phyloP scores from a whole-genome alignment of 2,888 invertebrate species.

The Belgica antarctica region DNA sequence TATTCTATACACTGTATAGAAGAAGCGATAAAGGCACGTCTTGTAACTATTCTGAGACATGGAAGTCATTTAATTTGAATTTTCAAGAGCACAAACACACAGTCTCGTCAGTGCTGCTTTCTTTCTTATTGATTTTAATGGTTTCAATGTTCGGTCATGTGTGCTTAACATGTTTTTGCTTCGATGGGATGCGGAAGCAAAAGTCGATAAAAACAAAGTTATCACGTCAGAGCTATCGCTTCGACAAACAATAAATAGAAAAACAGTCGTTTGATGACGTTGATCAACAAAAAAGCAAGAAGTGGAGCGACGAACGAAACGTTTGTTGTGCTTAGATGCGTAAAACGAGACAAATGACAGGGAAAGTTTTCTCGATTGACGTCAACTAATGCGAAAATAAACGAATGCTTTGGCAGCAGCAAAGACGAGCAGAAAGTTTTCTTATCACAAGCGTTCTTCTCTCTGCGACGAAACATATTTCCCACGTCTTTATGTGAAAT shows the following conservation, averaged over 20 bases:
- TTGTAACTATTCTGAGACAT: neutral
- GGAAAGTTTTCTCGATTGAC: neutral
- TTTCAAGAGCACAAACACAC: too few relatives aligned
- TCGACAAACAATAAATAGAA: neutral
- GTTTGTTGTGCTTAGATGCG: slow-evolving; percentile 9
- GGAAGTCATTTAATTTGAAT: neutral
- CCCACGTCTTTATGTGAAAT: neutral
- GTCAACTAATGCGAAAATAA: slow-evolving; percentile 11
- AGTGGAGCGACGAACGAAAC: too few relatives aligned
- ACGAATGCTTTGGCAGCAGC: neutral
- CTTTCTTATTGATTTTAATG: slow-evolving; percentile 6
- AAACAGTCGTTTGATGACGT: neutral
- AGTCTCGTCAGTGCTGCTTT: too few relatives aligned
- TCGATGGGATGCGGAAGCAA: neutral
- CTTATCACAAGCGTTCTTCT: neutral
- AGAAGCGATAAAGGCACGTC: neutral
- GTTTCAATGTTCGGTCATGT: neutral
- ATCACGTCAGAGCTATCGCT: slow-evolving; percentile 4
- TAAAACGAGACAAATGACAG: neutral
- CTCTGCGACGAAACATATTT: neutral
- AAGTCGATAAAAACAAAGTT: slow-evolving; percentile 15
- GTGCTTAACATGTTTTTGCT: neutral
- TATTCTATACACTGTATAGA: too few relatives aligned
- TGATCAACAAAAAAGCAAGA: too few relatives aligned
- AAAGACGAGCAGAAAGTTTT: neutral